Evolutionary conservation across 2,888 invertebrate species (phyloP), one percentile per base, ranked within the genome.

Genomic region (Cyrtodaria siliqua): DNA sequence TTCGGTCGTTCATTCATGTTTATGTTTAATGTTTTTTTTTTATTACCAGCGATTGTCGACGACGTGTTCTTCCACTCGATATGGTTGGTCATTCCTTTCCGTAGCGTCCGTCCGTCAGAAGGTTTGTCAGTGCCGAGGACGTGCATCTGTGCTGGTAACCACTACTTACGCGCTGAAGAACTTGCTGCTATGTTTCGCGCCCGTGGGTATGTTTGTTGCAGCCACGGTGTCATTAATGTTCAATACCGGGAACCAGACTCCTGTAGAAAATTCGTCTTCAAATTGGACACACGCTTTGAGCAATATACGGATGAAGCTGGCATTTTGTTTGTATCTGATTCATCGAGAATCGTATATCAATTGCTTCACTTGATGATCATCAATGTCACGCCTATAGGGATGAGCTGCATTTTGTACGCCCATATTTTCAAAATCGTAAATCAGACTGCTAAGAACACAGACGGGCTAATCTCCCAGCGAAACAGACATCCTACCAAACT

Each of bases 71-170:
- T 69, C 64, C 72, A 66, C 29, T 69, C 76, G 1, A 70, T 67
- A 2, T 80, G n/a, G 80, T 24, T 59, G 55, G 38, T 57, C 73
- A 1, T 67, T 80, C 29, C 53, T 80, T 9, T 44, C 76, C 1
- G 61, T 80, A 1, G 75, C 80, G 2, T 61, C 52, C 24, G 64
- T 76, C 12, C 69, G 80, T 26, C 55, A 68, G 38, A 72, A 72
- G 29, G 76, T 73, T n/a, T 76, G 80, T 26, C 57, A 70, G 26
- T 80, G 75, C 52, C 63, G 76, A 24, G 80, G 80, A 20, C 49
- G 61, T 2, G 80, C 80, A 0, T 60, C 69, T 3, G 59, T 80
- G 3, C 44, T 80, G 6, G 50, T 80, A 14, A 72, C 76, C 6
- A 49, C 50, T 23, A 14, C 27, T 9, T 73, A 68, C 29, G 72